A percentile compares a stretch with the other conserved stretches of the same genome.
Evolutionary conservation across 2,113 vertebrate genomes (phyloP).

Genomic region (Noturus placidus): DNA sequence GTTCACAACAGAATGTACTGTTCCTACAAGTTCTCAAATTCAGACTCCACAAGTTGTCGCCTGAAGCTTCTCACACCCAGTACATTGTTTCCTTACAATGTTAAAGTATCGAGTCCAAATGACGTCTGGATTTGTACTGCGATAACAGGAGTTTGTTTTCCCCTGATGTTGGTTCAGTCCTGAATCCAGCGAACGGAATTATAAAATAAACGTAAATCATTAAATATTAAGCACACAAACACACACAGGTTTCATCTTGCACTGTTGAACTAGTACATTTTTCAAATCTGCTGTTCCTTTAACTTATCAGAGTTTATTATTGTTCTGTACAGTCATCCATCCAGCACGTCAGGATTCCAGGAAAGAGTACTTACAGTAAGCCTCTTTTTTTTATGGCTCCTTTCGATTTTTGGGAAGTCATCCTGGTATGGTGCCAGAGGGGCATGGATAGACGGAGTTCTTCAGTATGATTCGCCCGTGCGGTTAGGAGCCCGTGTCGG

Average conservation of each 20-base stretch:
- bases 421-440: conserved; percentile 51
- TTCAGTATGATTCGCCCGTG: conserved; percentile 47
- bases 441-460: conserved; percentile 40
- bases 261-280: background rate
- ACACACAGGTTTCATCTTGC: background rate
- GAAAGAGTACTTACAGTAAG: conserved; percentile 60
- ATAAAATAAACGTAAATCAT: conserved; percentile 30
- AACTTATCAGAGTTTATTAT: conserved; percentile 28
- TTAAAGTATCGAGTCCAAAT: background rate
- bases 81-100: background rate
- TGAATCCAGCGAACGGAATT: background rate
- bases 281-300: background rate
- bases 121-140: background rate
- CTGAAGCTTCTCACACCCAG: background rate
- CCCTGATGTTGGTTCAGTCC: background rate
- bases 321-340: conserved; percentile 47
- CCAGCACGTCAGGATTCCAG: conserved; percentile 54
- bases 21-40: background rate
- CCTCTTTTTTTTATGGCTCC: conserved; percentile 31
- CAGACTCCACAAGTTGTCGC: background rate
- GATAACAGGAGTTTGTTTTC: background rate
- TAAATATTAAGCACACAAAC: conserved; percentile 23
- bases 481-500: conserved; percentile 25
- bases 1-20: background rate
- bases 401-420: conserved; percentile 64